Percentiles rank a stretch among this genome's conserved stretches.
These are phyloP conservation scores for Zoanthus solanderi DNA, from an alignment of 92 coral and sea anemone species.

Conservation along the genomic window DNA sequence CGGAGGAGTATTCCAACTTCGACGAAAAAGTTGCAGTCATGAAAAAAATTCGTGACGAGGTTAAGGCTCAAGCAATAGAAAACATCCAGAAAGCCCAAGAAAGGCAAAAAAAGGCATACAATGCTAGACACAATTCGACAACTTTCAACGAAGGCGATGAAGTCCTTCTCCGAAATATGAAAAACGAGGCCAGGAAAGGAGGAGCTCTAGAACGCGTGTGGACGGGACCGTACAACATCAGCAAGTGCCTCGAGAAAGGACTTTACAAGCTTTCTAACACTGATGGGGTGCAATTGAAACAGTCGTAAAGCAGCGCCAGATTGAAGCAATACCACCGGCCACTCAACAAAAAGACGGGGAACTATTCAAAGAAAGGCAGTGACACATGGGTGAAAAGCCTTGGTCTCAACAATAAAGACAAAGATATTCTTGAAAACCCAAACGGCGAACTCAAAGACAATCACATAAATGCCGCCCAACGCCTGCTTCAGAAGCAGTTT, in stretches of 20 bases:
- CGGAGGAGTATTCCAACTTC: conserved; percentile 37
- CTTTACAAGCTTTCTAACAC: not conserved
- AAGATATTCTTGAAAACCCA: conserved; percentile 18
- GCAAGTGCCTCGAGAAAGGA: not conserved
- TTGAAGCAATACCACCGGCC: no score
- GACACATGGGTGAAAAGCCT: not conserved
- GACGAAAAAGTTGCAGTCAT: conserved; percentile 58
- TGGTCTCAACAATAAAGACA: not conserved
- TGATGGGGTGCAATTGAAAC: no score
- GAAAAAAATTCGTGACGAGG: conserved; percentile 51
- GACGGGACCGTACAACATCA: conserved; percentile 43
- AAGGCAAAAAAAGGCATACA: conserved; percentile 60
- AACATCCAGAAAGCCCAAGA: conserved; percentile 57
- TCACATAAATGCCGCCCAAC: conserved; percentile 31
- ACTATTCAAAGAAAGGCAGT: not conserved
- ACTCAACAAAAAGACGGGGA: no score
- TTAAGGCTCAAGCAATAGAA: conserved; percentile 54
- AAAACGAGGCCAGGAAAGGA: conserved; percentile 70
- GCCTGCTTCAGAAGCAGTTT: conserved; percentile 36
- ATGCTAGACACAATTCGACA: conserved; percentile 60
- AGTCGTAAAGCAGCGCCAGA: no score
- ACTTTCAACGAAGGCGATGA: conserved; percentile 58
- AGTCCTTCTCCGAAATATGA: conserved; percentile 57
- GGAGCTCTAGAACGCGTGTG: conserved; percentile 67
- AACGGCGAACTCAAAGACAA: conserved; percentile 26